Evolutionary conservation across 2,113 vertebrate genomes (phyloP), one percentile per base, ranked within the genome.

Genomic region (Ceratotherium simum): DNA sequence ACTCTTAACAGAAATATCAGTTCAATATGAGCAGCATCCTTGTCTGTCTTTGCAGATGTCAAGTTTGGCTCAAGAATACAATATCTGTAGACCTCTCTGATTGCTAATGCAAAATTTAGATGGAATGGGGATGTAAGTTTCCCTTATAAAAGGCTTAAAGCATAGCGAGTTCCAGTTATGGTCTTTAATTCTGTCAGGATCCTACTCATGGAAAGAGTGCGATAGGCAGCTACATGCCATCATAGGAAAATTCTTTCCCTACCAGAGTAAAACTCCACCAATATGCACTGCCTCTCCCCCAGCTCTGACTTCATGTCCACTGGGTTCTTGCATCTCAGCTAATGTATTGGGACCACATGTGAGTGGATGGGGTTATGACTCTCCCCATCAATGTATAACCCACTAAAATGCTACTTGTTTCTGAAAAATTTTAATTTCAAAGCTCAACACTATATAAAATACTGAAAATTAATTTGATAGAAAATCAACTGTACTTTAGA

Each of bases 401-500:
- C 58, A 64, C 23, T 75, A 83, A 86, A 80, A 94, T 70, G 42
- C 7, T 58, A 58, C 12, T 82, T 56, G 8, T 64, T 83, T 94
- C 17, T 58, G 2, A 80, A 58, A 56, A 36, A 5, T 51, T 46
- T 60, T 65, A 58, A 83, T 90, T 87, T 56, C 20, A 39, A 54
- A 72, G 12, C 16, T 58, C 42, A 67, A 62, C 2, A 90, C 18
- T 86, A 21, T 39, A 67, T 33, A 84, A 95, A 65, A 89, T 67
- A 46, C 12, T 88, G 16, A 73, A 69, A 93, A 95, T 69, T 81
- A 62, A 0, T 29, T 65, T 89, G 10, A 62, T 73, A 64, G 27
- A 76, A 82, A 93, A 85, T 78, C 31, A 92, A 69, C 12, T 48
- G 9, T 42, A 73, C 23, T 84, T 95, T 95, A 39, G 21, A 91